These are phyloP conservation scores for Myopa tessellatipennis DNA, from an alignment of 2,888 invertebrate genomes.

Conservation along the genomic window DNA sequence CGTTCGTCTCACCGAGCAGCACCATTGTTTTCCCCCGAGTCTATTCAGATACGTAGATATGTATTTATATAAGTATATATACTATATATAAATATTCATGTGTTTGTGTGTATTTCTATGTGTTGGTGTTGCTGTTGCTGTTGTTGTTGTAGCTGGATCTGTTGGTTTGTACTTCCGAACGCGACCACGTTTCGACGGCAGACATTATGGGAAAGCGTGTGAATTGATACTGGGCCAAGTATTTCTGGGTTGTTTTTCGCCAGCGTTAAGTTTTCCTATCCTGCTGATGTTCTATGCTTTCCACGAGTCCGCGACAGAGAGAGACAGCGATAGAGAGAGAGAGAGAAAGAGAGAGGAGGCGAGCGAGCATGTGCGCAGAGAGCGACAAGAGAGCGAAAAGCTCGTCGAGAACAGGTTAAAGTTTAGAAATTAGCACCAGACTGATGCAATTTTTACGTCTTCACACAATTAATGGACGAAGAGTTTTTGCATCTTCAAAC, in stretches of 20 bases:
- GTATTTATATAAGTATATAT: background rate
- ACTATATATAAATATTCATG: background rate
- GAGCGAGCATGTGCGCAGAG: background rate
- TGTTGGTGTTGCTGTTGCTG: background rate
- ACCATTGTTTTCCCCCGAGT: background rate
- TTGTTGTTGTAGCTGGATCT: slow-evolving; percentile 29
- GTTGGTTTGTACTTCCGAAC: slow-evolving; percentile 47
- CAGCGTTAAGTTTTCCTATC: slow-evolving; percentile 39
- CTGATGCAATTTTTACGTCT: background rate
- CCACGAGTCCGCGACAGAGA: background rate
- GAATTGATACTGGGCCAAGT: slow-evolving; percentile 68
- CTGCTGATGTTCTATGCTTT: slow-evolving; percentile 27
- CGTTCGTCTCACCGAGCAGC: background rate
- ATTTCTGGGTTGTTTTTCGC: slow-evolving; percentile 56
- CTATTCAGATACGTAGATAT: background rate
- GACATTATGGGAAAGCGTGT: slow-evolving; percentile 67
- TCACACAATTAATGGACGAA: slow-evolving; percentile 18
- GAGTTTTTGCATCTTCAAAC: background rate
- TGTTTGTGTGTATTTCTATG: slow-evolving; percentile 2
- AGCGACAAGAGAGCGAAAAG: slow-evolving; percentile 21
- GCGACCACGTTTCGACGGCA: slow-evolving; percentile 56
- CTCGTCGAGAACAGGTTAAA: slow-evolving; percentile 30
- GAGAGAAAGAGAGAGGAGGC: background rate
- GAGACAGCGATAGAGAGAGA: slow-evolving; percentile 6
- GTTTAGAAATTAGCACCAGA: slow-evolving; percentile 22